Evolutionary conservation across 2,888 invertebrate genomes (phyloP).

Genomic region (Drosophila limbata): DNA sequence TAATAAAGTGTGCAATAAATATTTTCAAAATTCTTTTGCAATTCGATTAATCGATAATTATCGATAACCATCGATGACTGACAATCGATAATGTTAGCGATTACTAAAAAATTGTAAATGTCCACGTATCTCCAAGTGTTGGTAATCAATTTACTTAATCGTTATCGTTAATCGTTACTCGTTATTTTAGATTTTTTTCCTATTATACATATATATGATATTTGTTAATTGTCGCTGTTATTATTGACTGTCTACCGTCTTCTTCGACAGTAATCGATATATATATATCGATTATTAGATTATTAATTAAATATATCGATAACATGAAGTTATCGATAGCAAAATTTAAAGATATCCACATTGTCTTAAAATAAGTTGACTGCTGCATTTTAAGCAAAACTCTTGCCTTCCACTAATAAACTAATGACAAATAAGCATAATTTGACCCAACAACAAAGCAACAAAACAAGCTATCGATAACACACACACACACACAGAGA

Average conservation of each 20-base stretch:
- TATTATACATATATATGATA: background rate
- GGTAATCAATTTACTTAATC: background rate
- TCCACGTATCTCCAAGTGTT: background rate
- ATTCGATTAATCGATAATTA: constrained; percentile 4
- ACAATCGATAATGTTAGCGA: background rate
- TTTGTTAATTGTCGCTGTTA: background rate
- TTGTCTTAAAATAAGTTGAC: background rate
- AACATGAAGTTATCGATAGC: background rate
- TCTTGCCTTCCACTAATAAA: background rate
- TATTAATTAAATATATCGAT: too few relatives aligned
- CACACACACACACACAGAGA: background rate
- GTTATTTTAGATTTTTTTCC: background rate
- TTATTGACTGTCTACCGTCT: background rate
- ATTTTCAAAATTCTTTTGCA: background rate
- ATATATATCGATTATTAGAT: too few relatives aligned
- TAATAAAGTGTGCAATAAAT: background rate
- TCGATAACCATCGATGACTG: background rate
- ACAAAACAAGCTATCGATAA: constrained; percentile 16
- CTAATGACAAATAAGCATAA: background rate
- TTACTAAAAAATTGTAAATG: too few relatives aligned
- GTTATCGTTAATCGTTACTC: background rate
- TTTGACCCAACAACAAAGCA: background rate
- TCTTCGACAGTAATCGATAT: background rate
- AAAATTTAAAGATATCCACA: background rate
- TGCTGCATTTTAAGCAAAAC: background rate